Evolutionary conservation across 2,797 vertebrate genomes (phyloP).

Genomic region (Poliocrania exsul): DNA sequence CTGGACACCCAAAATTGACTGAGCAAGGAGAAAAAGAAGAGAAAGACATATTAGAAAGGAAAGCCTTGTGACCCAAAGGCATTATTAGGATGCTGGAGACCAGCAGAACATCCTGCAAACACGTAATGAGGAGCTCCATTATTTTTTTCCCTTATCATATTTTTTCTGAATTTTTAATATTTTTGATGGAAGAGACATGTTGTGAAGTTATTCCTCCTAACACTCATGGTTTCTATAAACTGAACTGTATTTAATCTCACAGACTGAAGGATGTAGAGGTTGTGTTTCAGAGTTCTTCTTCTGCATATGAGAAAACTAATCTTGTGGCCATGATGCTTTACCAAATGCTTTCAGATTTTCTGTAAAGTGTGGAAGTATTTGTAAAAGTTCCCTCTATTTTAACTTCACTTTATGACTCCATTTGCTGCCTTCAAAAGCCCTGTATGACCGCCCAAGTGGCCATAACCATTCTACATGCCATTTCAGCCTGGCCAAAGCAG

Average conservation of each 20-base stretch:
- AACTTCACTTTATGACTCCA: not conserved
- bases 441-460: not conserved
- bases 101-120: not conserved
- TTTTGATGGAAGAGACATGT: not conserved
- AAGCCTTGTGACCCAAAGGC: not conserved
- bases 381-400: not conserved
- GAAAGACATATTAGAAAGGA: not conserved
- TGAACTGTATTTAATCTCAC: not conserved
- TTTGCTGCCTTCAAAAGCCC: not conserved
- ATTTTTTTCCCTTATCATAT: not conserved
- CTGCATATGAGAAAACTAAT: not conserved
- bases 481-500: not conserved
- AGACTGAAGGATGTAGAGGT: not conserved
- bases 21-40: not conserved
- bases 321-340: not conserved
- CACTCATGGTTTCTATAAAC: not conserved
- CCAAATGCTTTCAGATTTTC: not conserved
- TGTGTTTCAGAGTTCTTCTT: not conserved
- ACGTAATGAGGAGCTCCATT: not conserved
- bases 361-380: not conserved
- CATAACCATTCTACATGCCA: not conserved
- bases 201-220: not conserved
- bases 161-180: not conserved
- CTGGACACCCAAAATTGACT: slow-evolving; percentile 96
- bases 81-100: not conserved